Percentiles rank a stretch among this genome's conserved stretches.
phyloP scores from a whole-genome alignment of 2,113 vertebrate genomes.

The Andinoacara biseriatus region DNA sequence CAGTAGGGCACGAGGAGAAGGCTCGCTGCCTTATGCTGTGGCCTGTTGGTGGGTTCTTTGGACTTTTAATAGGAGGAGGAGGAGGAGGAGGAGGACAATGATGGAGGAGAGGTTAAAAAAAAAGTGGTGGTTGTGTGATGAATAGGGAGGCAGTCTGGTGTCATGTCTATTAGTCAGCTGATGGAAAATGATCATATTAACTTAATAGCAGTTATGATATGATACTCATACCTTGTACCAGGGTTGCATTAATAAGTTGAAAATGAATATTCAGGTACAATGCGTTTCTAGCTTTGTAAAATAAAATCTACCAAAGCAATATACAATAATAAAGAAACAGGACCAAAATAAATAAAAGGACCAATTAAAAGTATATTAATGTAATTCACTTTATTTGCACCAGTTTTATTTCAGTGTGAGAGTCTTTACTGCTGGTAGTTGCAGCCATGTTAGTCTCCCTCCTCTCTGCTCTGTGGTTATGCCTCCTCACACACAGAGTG shows the following conservation, averaged over 20 bases:
- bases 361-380: too few species aligned
- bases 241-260: background rate
- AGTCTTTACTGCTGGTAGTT: background rate
- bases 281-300: background rate
- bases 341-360: background rate
- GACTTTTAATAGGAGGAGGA: background rate
- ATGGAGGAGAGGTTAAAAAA: background rate
- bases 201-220: background rate
- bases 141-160: background rate
- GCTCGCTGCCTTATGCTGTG: background rate
- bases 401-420: rapidly evolving
- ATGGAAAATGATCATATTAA: background rate
- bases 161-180: background rate
- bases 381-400: background rate
- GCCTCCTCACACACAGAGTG: background rate
- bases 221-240: background rate
- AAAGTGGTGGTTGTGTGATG: background rate
- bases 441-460: background rate
- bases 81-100: background rate
- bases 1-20: background rate
- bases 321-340: background rate
- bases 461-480: background rate
- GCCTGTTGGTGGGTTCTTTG: slow-evolving; percentile 16
- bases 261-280: background rate
- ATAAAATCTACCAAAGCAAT: background rate